Evolutionary conservation across 2,888 invertebrate genomes (phyloP).

Genomic region (Drosophila peninsularis): DNA sequence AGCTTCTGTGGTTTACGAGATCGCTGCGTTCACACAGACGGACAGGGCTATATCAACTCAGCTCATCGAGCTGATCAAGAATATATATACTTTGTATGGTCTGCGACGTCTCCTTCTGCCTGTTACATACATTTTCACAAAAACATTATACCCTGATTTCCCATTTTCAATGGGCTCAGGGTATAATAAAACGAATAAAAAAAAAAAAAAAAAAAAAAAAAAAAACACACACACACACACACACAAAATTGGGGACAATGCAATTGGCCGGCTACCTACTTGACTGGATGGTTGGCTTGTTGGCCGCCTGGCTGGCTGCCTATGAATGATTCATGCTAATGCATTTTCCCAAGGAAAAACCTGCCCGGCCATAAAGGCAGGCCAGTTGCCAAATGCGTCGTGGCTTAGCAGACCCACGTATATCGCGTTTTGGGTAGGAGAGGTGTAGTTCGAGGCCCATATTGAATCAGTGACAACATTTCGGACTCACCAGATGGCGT

Average conservation of each 20-base stretch:
- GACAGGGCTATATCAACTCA: no score
- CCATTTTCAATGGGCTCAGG: no score
- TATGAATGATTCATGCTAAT: slow-evolving; percentile 69
- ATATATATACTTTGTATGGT: no score
- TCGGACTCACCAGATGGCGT: slow-evolving; percentile 64
- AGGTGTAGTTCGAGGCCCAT: not conserved
- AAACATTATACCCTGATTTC: no score
- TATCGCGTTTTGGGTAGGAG: slow-evolving; percentile 2
- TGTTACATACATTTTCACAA: no score
- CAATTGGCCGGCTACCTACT: slow-evolving; percentile 24
- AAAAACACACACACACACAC: no score
- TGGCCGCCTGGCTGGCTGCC: not conserved
- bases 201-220: no score
- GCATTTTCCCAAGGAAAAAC: slow-evolving; percentile 72
- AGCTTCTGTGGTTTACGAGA: no score
- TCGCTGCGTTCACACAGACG: no score
- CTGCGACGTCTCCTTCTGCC: no score
- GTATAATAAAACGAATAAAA: no score
- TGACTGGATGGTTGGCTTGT: slow-evolving; percentile 3
- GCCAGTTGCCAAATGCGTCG: slow-evolving; percentile 62
- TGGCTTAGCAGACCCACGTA: slow-evolving; percentile 10
- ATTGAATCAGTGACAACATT: slow-evolving; percentile 64
- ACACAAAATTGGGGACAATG: slow-evolving; percentile 44
- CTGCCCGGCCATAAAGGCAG: slow-evolving; percentile 50
- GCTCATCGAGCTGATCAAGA: no score